These are phyloP conservation scores for Eristalis tenax DNA, from an alignment of 2,888 invertebrate genomes.

Conservation along the genomic window DNA sequence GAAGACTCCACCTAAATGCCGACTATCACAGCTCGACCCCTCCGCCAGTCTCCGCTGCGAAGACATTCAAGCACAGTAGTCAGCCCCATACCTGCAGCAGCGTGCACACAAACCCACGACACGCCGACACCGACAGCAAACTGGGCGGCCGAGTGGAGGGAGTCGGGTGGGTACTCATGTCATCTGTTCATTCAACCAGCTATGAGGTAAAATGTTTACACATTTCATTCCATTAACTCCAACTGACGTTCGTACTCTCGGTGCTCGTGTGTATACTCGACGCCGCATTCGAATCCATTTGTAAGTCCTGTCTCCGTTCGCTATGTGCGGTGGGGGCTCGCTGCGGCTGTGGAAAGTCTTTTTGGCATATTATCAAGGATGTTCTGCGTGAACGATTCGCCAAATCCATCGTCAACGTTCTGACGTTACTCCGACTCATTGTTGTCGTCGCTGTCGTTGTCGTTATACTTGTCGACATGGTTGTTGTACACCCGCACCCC, in stretches of 20 bases:
- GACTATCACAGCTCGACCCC: too few species aligned
- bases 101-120: neutral
- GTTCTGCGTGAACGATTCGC: slow-evolving; percentile 48
- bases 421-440: neutral
- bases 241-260: slow-evolving; percentile 3
- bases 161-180: slow-evolving; percentile 7
- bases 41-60: too few species aligned
- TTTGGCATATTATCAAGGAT: slow-evolving; percentile 57
- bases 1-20: too few species aligned
- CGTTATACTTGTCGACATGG: neutral
- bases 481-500: neutral
- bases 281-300: neutral
- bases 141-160: too few species aligned
- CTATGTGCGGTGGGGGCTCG: neutral
- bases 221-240: slow-evolving; percentile 55
- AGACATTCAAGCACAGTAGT: too few species aligned
- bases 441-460: neutral
- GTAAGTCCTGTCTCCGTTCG: neutral
- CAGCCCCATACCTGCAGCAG: neutral
- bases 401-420: slow-evolving; percentile 41
- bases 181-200: slow-evolving; percentile 43
- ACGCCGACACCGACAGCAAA: neutral
- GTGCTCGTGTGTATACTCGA: neutral
- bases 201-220: slow-evolving; percentile 50
- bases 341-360: neutral